phyloP scores from a whole-genome alignment of 1,140 invertebrate species.

The Cryptotermes secundus region DNA sequence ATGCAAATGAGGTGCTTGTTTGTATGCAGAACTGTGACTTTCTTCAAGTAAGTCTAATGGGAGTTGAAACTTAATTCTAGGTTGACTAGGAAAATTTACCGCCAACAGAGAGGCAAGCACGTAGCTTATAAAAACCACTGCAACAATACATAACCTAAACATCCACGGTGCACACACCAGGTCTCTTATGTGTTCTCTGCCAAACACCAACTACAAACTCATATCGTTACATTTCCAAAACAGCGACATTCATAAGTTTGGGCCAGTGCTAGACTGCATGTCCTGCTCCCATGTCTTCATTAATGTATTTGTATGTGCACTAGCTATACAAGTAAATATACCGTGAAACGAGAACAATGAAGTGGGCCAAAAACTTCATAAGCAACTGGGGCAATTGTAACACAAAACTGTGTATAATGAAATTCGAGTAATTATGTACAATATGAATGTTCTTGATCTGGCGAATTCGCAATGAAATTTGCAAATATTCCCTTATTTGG shows the following conservation, averaged over 20 bases:
- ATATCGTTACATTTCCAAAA: background rate
- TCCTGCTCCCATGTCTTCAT: background rate
- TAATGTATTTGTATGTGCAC: background rate
- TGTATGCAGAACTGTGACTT: conserved; percentile 6
- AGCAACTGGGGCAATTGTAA: background rate
- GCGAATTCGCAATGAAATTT: no score
- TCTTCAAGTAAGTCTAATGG: conserved; percentile 13
- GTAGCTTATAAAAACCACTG: background rate
- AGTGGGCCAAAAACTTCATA: background rate
- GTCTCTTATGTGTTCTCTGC: background rate
- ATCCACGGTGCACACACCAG: background rate
- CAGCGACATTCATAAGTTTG: background rate
- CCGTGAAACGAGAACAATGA: background rate
- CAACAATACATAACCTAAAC: background rate
- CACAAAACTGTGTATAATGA: no score
- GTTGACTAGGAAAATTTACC: background rate
- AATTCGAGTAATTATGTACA: no score
- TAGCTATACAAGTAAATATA: background rate
- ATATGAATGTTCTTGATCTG: no score
- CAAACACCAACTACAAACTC: background rate
- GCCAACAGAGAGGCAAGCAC: background rate
- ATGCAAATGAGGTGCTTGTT: conserved; percentile 12
- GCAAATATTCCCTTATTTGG: no score
- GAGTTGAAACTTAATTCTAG: conserved; percentile 17
- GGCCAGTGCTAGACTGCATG: background rate